Conservation (phyloP, 2,888 invertebrate species). For the Chelonus formosanus region DNA sequence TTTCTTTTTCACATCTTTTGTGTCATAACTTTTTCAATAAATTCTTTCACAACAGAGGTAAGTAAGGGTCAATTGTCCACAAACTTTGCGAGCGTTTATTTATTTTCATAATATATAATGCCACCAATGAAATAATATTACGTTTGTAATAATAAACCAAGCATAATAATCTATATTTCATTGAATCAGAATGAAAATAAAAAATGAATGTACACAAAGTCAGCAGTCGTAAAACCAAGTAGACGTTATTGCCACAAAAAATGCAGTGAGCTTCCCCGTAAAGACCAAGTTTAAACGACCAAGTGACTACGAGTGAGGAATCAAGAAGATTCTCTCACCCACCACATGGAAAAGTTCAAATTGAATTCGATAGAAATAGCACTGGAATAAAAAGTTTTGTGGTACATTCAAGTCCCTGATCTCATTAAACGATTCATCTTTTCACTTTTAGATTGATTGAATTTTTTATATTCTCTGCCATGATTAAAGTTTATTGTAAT, state of each 20-base stretch:
- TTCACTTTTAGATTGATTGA: background rate
- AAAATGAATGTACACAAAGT: no score
- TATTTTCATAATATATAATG: constrained; percentile 2
- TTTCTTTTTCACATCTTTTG: background rate
- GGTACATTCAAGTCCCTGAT: constrained; percentile 11
- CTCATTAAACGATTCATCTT: constrained; percentile 13
- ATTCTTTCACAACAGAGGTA: constrained; percentile 47
- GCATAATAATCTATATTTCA: background rate
- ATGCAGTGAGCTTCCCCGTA: background rate
- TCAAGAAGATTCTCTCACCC: background rate
- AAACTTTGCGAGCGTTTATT: constrained; percentile 4
- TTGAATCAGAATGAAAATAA: background rate
- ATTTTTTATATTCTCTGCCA: background rate
- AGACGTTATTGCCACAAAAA: background rate
- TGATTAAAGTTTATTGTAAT: background rate
- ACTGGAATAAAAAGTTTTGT: constrained; percentile 16
- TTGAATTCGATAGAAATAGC: constrained; percentile 15
- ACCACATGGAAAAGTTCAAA: constrained; percentile 18
- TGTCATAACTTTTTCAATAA: constrained; percentile 53
- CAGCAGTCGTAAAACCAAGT: background rate
- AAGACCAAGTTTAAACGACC: constrained; percentile 12
- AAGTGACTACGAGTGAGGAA: background rate
- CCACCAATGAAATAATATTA: background rate
- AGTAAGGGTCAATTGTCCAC: constrained; percentile 12
- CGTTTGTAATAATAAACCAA: no score